These are phyloP conservation scores for Bufo bufo DNA, from an alignment of 2,113 vertebrate genomes.

Conservation along the genomic window DNA sequence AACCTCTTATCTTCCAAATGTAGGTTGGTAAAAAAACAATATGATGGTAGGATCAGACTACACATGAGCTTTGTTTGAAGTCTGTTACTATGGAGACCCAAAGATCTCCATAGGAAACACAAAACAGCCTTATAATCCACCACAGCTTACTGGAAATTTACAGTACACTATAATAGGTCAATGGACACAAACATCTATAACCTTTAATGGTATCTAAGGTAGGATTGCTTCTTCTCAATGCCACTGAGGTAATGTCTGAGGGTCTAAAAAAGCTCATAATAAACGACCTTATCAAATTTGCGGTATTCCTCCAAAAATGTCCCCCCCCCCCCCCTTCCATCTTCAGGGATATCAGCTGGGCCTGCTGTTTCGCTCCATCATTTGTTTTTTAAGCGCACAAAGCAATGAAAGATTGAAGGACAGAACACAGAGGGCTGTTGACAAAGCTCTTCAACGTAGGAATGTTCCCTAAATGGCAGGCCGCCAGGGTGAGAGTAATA, in stretches of 20 bases:
- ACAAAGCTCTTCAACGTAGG: conserved; percentile 55
- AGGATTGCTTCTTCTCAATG: background rate
- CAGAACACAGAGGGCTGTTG: conserved; percentile 42
- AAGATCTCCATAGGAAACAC: background rate
- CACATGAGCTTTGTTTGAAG: background rate
- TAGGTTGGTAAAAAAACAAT: too few species aligned
- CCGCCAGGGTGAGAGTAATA: conserved; percentile 37
- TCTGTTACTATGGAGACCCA: background rate
- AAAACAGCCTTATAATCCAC: background rate
- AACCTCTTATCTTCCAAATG: too few species aligned
- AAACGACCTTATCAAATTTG: conserved; percentile 20
- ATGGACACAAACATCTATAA: background rate
- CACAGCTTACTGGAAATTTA: background rate
- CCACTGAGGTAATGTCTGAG: background rate
- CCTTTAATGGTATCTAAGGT: background rate
- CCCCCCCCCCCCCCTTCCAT: background rate
- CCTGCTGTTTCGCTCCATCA: conserved; percentile 30
- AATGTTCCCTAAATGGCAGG: conserved; percentile 46
- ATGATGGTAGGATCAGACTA: background rate
- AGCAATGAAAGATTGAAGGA: conserved; percentile 45
- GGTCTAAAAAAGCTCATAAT: background rate
- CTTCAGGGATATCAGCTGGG: background rate
- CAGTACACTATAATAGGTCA: background rate
- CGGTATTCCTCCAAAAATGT: conserved; percentile 23
- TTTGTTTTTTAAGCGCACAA: conserved; percentile 26